Conservation (phyloP, 2,888 invertebrate genomes). For the Malachius bipustulatus region DNA sequence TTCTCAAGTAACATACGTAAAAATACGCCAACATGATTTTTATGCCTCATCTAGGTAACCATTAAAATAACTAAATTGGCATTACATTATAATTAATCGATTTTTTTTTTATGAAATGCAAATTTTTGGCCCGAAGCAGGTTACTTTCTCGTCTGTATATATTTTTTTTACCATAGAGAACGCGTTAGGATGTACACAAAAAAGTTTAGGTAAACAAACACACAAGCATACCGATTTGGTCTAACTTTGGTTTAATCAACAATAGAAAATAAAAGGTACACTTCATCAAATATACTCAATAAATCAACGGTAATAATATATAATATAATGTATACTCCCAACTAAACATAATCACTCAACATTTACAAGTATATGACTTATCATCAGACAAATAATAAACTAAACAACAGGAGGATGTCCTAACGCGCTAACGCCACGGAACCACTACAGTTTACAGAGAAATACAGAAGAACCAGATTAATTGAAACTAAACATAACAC, state of each 20-base stretch:
- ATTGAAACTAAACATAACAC: slow-evolving; percentile 28
- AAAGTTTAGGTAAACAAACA: too few species aligned
- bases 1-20: too few species aligned
- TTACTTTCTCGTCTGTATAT: too few species aligned
- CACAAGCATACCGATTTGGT: slow-evolving; percentile 31
- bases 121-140: too few species aligned
- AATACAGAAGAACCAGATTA: slow-evolving; percentile 23
- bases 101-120: too few species aligned
- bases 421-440: slow-evolving; percentile 35
- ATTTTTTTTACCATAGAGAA: too few species aligned
- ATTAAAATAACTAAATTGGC: too few species aligned
- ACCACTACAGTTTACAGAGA: slow-evolving; percentile 19
- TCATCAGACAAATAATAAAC: slow-evolving; percentile 26
- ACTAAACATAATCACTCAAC: slow-evolving; percentile 34
- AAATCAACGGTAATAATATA: slow-evolving; percentile 32
- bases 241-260: slow-evolving; percentile 39
- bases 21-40: too few species aligned
- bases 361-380: slow-evolving; percentile 33
- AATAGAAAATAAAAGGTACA: slow-evolving; percentile 39
- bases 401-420: slow-evolving; percentile 38
- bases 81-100: too few species aligned
- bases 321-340: slow-evolving; percentile 31
- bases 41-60: too few species aligned
- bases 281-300: slow-evolving; percentile 35
- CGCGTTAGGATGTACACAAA: too few species aligned